Evolutionary conservation across 2,888 invertebrate species (phyloP), one percentile per base, ranked within the genome.

Genomic region (Electrophaes corylata): DNA sequence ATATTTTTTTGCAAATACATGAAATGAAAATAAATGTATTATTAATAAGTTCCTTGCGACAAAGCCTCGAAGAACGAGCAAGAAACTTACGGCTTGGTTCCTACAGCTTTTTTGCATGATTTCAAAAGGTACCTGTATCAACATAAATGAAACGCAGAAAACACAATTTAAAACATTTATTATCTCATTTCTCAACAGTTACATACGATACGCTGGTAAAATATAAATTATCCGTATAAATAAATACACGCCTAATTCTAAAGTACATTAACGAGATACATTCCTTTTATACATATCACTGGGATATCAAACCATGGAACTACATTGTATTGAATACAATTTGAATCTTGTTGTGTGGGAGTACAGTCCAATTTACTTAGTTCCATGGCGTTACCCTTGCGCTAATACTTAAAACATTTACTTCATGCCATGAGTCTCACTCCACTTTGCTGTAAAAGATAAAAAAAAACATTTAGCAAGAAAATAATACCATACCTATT

Each of bases 241-340:
- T 83, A 82, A 87, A 86, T 87, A 87, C 82, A 86, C 66, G 75
- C 79, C 84, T 87, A 88, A 69, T 59, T 73, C 84, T 87, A 88
- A 73, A 73, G 72, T 79, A 78, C 69, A 79, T 39, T 40, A 51
- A 35, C 75, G 84, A 86, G 85, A 84, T 81, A 81, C 77, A 78
- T 80, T 81, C 69, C 70, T 72, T 74, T 71, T 78, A 76, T 74
- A 78, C 75, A 83, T 79, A 79, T 75, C 64, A 69, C 61, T 62
- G 56, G 16, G 62, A 64, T 52, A 40, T 23, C 44, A 20, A 23
- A 18, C 31, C 62, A 60, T 41, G 20, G 54, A 60, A 52, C 62
- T 57, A 62, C 54, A 49, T 53, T 48, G 55, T 55, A 64, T 55
- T 57, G 41, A 12, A 57, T 55, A 62, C 46, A 58, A 50, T 51